Evolutionary conservation across 37 sponge, comb jelly and placozoan genomes (phyloP).

Genomic region (Beroe forskalii): DNA sequence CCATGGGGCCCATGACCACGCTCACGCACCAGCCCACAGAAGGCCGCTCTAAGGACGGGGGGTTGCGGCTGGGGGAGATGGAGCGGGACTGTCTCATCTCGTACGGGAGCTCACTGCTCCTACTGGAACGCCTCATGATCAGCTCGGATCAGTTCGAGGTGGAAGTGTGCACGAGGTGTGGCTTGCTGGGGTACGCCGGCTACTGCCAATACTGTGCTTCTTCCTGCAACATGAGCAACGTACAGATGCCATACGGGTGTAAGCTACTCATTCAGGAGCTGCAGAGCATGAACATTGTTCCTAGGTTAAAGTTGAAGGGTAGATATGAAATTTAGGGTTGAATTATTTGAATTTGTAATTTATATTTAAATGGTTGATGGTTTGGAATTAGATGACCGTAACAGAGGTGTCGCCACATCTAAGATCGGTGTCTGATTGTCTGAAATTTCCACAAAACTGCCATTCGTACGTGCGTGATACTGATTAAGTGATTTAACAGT

Average conservation of each 20-base stretch:
- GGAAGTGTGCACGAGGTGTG: conserved; percentile 93
- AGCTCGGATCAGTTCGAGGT: conserved; percentile 95
- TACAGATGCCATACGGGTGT: conserved; percentile 98
- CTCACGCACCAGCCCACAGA: conserved; percentile 98
- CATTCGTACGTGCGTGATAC: too few species aligned
- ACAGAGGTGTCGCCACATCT: too few species aligned
- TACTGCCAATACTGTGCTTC: conserved; percentile 95
- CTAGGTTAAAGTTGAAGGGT: conserved; percentile 68
- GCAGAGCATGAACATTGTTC: conserved; percentile 96
- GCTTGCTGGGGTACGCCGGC: conserved; percentile 90
- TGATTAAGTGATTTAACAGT: too few species aligned
- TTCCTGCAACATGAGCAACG: conserved; percentile 80
- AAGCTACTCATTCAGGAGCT: conserved; percentile 98
- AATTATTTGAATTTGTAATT: too few species aligned
- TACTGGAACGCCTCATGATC: conserved; percentile 96
- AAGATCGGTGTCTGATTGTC: too few species aligned
- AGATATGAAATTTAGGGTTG: conserved; percentile 38
- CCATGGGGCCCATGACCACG: conserved; percentile 91
- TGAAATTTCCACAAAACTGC: too few species aligned
- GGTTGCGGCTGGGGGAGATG: conserved; percentile 98
- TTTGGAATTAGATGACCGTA: too few species aligned
- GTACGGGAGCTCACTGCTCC: conserved; percentile 94
- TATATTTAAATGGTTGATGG: too few species aligned
- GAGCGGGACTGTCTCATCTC: conserved; percentile 98
- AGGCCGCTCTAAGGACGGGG: conserved; percentile 91